A percentile compares a stretch with the other conserved stretches of the same genome.
phyloP scores from a whole-genome alignment of 2,797 vertebrate species.

The Sebastiscus tertius region DNA sequence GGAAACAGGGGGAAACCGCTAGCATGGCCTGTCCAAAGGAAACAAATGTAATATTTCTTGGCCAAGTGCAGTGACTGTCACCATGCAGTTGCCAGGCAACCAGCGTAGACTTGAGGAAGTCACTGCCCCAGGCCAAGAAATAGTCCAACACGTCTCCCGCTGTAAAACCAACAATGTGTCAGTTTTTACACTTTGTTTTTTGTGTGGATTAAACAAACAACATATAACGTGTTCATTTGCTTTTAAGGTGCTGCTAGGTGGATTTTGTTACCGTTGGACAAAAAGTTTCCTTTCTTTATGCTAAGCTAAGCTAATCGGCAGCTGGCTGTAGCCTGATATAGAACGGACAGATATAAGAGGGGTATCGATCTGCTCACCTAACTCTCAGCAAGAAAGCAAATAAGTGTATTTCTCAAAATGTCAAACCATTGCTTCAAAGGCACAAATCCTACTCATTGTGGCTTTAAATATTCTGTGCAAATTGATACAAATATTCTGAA shows the following conservation, averaged over 20 bases:
- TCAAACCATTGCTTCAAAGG: neutral
- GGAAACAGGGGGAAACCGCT: neutral
- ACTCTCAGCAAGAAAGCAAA: neutral
- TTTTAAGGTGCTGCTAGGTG: neutral
- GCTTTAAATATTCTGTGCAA: neutral
- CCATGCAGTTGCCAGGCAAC: neutral
- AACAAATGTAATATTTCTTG: neutral
- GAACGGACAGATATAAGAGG: neutral
- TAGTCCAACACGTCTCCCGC: neutral
- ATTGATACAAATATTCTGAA: neutral
- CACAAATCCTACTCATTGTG: neutral
- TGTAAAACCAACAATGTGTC: neutral
- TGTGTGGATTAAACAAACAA: neutral
- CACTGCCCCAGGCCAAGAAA: neutral
- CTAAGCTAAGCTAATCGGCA: neutral
- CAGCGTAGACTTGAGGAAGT: neutral
- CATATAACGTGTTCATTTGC: neutral
- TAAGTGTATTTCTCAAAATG: neutral
- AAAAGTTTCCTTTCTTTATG: neutral
- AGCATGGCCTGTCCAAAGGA: neutral
- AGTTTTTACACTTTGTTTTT: neutral
- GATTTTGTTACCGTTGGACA: no score
- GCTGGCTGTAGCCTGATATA: neutral
- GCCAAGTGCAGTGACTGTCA: neutral
- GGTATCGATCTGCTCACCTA: neutral